Conservation (phyloP, 2,888 invertebrate species). For the Epinotia bilunana region DNA sequence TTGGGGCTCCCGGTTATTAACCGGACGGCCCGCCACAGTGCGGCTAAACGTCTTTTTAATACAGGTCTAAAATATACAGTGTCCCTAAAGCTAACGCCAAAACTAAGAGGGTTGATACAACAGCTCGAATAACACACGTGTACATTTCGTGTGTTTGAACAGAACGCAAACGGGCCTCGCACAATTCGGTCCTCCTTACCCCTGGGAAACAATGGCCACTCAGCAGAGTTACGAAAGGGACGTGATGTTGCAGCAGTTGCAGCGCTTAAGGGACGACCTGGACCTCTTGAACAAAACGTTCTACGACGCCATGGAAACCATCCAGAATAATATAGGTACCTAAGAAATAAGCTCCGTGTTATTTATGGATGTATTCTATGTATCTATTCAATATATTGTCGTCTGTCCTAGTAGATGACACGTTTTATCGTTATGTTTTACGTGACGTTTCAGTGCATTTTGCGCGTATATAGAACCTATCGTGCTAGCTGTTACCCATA, state of each 20-base stretch:
- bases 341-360: neutral
- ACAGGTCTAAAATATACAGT: too few species aligned
- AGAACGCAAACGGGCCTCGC: neutral
- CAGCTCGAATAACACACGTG: neutral
- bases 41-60: too few species aligned
- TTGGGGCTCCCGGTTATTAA: too few species aligned
- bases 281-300: slow-evolving; percentile 59
- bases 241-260: slow-evolving; percentile 50
- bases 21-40: too few species aligned
- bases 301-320: slow-evolving; percentile 54
- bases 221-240: slow-evolving; percentile 52
- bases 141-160: neutral
- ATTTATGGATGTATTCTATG: neutral
- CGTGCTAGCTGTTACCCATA: too few species aligned
- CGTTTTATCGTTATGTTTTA: too few species aligned
- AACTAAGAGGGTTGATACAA: too few species aligned
- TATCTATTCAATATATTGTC: too few species aligned
- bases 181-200: slow-evolving; percentile 5
- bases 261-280: slow-evolving; percentile 55
- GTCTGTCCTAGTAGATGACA: too few species aligned
- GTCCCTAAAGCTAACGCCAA: too few species aligned
- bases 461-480: too few species aligned
- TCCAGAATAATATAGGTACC: slow-evolving; percentile 50
- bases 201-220: slow-evolving; percentile 6
- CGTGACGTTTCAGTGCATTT: too few species aligned